Percentiles rank a stretch among this genome's conserved stretches.
Evolutionary conservation across 2,113 vertebrate genomes (phyloP).

Genomic region (Dicerorhinus sumatrensis): DNA sequence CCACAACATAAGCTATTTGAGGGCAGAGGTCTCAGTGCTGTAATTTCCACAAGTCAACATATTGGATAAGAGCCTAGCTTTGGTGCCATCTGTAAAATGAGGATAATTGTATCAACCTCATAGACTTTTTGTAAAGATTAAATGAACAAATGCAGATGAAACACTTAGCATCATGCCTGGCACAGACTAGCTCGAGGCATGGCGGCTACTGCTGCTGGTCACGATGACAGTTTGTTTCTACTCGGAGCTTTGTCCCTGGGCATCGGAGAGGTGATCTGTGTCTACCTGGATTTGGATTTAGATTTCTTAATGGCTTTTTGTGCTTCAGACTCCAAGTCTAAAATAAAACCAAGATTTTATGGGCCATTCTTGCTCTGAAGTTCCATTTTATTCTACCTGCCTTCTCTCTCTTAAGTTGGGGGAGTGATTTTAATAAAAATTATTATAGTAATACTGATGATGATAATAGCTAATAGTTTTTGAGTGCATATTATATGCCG

Average conservation of each 20-base stretch:
- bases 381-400: background rate
- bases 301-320: background rate
- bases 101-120: background rate
- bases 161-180: background rate
- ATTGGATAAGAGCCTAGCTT: background rate
- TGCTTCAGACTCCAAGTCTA: background rate
- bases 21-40: background rate
- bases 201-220: accelerated
- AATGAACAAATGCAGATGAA: background rate
- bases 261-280: background rate
- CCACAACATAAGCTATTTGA: background rate
- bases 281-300: background rate
- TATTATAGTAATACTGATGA: background rate
- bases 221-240: accelerated
- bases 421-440: background rate
- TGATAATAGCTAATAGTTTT: background rate
- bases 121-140: background rate
- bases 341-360: background rate
- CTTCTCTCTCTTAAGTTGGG: background rate
- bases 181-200: background rate
- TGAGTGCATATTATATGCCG: background rate
- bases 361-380: background rate
- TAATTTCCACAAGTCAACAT: background rate
- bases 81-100: slow-evolving; percentile 12
- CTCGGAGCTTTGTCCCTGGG: background rate